A percentile compares a stretch with the other conserved stretches of the same genome.
These are phyloP conservation scores for Lamellibrachia satsuma DNA, from an alignment of 2,888 invertebrate species.

Conservation along the genomic window DNA sequence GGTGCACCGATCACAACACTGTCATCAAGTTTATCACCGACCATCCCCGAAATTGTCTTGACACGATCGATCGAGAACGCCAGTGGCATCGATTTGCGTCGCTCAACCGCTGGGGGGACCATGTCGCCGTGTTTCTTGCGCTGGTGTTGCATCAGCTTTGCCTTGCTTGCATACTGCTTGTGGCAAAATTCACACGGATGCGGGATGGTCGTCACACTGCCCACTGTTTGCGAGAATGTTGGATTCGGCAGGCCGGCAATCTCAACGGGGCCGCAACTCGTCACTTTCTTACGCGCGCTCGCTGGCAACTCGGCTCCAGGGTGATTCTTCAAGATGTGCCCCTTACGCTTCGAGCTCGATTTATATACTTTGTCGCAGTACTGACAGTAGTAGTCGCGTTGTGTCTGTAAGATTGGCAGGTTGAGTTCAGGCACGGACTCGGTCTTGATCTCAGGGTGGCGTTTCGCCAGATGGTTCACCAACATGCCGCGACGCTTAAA, in stretches of 20 bases:
- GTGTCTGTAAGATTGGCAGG: constrained; percentile 80
- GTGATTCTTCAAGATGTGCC: constrained; percentile 83
- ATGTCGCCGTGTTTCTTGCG: constrained; percentile 66
- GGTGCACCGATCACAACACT: constrained; percentile 14
- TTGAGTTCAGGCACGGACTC: constrained; percentile 76
- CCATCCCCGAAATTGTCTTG: not conserved
- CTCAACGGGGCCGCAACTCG: not conserved
- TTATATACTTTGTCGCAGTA: constrained; percentile 82
- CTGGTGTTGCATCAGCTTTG: constrained; percentile 70
- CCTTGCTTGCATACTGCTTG: constrained; percentile 85
- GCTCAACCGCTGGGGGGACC: constrained; percentile 26
- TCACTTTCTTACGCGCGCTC: constrained; percentile 65
- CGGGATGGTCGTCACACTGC: constrained; percentile 76
- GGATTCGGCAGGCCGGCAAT: constrained; percentile 68
- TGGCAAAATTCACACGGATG: constrained; percentile 83
- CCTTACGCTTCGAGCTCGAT: constrained; percentile 84
- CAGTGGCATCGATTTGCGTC: not conserved
- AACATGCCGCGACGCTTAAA: constrained; percentile 82
- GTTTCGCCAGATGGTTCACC: constrained; percentile 84
- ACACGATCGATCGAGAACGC: not conserved
- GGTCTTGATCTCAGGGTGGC: constrained; percentile 73
- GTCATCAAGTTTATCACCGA: not conserved
- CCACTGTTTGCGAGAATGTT: constrained; percentile 77
- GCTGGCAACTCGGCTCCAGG: constrained; percentile 78
- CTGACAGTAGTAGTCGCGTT: constrained; percentile 83